Conservation (phyloP, 2,113 vertebrate genomes). For the Climacteris rufus region DNA sequence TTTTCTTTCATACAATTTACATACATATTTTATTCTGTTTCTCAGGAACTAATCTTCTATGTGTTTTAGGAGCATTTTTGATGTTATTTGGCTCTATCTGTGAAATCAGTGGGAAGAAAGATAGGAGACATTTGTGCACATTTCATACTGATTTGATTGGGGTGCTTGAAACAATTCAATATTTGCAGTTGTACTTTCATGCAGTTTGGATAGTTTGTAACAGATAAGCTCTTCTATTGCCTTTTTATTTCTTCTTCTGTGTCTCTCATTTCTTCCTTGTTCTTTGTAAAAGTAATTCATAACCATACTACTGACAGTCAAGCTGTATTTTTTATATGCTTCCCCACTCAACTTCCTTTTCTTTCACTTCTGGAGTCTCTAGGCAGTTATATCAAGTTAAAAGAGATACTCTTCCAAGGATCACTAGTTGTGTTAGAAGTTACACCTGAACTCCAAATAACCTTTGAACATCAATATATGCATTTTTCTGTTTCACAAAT, state of each 20-base stretch:
- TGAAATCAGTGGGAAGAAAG: background rate
- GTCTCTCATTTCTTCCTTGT: background rate
- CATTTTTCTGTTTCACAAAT: background rate
- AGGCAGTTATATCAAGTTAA: background rate
- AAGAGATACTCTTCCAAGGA: background rate
- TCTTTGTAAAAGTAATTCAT: background rate
- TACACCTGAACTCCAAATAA: background rate
- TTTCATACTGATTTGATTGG: background rate
- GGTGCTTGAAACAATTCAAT: background rate
- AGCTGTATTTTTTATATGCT: background rate
- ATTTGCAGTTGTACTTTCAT: background rate
- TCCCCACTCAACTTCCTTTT: background rate
- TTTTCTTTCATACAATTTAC: background rate
- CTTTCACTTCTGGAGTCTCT: background rate
- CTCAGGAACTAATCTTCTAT: background rate
- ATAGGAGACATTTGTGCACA: background rate
- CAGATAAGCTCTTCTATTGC: background rate
- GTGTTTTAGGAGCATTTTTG: background rate
- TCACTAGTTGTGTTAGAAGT: background rate
- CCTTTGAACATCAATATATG: background rate
- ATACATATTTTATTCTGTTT: background rate
- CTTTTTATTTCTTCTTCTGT: background rate
- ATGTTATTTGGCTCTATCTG: background rate
- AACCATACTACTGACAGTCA: background rate
- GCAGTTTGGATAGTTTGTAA: background rate